Evolutionary conservation across 2,888 invertebrate genomes (phyloP).

Genomic region (Tortricodes alternella): DNA sequence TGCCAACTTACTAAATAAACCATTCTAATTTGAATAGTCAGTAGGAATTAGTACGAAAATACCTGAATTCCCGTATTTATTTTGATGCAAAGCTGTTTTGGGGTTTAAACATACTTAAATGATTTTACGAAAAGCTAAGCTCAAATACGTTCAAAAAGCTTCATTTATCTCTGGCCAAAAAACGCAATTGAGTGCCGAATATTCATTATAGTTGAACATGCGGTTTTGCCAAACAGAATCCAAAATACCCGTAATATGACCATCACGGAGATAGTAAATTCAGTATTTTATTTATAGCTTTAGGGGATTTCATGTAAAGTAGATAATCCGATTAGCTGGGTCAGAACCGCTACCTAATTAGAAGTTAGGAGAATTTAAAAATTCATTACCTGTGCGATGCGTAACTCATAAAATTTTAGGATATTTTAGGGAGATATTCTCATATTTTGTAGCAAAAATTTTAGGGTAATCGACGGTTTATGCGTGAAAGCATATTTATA

Average conservation of each 20-base stretch:
- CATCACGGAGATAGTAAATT: not conserved
- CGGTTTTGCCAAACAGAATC: not conserved
- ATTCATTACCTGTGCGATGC: not conserved
- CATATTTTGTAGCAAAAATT: not conserved
- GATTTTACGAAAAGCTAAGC: too few relatives aligned
- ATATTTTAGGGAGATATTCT: not conserved
- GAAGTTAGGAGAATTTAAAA: conserved; percentile 8
- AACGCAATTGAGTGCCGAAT: too few relatives aligned
- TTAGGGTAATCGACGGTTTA: not conserved
- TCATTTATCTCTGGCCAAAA: too few relatives aligned
- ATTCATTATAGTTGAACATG: too few relatives aligned
- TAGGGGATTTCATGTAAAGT: not conserved
- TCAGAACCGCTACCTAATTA: conserved; percentile 4
- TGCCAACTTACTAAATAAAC: too few relatives aligned
- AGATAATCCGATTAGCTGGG: conserved; percentile 3
- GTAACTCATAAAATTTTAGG: conserved; percentile 8
- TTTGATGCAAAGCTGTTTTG: too few relatives aligned
- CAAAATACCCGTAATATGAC: not conserved
- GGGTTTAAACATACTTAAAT: too few relatives aligned
- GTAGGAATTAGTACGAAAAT: too few relatives aligned
- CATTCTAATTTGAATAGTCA: too few relatives aligned
- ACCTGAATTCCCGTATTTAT: too few relatives aligned
- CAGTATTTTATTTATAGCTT: not conserved
- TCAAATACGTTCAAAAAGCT: too few relatives aligned
- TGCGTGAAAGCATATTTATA: not conserved